phyloP scores from a whole-genome alignment of 2,797 vertebrate species.

The Hippoglossus hippoglossus region DNA sequence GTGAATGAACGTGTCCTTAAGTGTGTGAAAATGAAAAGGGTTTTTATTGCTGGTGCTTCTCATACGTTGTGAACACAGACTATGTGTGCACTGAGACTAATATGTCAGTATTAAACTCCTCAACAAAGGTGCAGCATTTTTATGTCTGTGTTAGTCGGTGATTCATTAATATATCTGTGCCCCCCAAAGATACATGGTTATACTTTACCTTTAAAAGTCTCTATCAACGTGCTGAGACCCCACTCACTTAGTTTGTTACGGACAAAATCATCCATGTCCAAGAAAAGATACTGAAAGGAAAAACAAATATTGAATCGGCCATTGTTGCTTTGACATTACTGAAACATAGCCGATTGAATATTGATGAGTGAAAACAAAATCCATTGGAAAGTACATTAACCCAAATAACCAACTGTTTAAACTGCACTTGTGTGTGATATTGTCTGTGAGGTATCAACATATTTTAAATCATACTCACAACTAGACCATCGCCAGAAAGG shows the following conservation, averaged over 20 bases:
- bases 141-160: background rate
- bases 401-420: too few relatives aligned
- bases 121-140: background rate
- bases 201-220: constrained; percentile 30
- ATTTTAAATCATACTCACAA: too few relatives aligned
- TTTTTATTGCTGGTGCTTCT: too few relatives aligned
- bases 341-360: too few relatives aligned
- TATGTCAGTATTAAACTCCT: background rate
- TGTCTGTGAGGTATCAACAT: too few relatives aligned
- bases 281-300: constrained; percentile 29
- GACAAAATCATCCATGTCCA: constrained; percentile 54
- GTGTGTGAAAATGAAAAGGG: background rate
- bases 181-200: background rate
- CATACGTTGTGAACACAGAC: background rate
- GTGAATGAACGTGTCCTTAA: too few relatives aligned
- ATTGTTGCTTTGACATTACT: background rate
- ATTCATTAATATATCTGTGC: background rate
- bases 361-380: too few relatives aligned
- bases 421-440: too few relatives aligned
- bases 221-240: background rate
- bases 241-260: constrained; percentile 13
- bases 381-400: too few relatives aligned
- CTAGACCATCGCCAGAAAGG: too few relatives aligned
- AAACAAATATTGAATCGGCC: background rate
- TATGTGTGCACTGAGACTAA: background rate